Evolutionary conservation across 2,113 vertebrate genomes (phyloP).

Genomic region (Empidonax alnorum): DNA sequence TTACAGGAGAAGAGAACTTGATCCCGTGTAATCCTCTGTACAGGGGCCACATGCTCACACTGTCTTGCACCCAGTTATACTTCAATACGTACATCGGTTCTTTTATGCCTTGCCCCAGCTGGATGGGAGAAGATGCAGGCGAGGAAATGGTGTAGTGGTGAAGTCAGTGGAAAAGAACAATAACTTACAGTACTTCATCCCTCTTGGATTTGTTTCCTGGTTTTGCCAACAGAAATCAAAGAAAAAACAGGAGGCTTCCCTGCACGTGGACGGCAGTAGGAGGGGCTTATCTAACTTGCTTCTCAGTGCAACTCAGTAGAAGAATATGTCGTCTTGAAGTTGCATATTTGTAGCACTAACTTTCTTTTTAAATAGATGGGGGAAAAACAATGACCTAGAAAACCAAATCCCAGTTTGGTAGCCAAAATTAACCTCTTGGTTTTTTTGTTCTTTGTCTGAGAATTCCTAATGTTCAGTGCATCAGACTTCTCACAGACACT

Average conservation of each 20-base stretch:
- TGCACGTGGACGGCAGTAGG: slow-evolving; percentile 70
- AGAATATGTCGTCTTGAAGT: slow-evolving; percentile 74
- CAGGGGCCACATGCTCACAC: slow-evolving; percentile 74
- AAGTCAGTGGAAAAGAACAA: slow-evolving; percentile 69
- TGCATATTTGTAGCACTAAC: slow-evolving; percentile 85
- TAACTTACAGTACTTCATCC: slow-evolving; percentile 59
- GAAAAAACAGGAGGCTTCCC: slow-evolving; percentile 63
- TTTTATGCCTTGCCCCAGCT: slow-evolving; percentile 80
- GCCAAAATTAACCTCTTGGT: slow-evolving; percentile 82
- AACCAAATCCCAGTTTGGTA: slow-evolving; percentile 86
- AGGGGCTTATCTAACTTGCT: slow-evolving; percentile 79
- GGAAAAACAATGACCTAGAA: slow-evolving; percentile 81
- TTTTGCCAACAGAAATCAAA: slow-evolving; percentile 73
- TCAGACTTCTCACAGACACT: slow-evolving; percentile 75
- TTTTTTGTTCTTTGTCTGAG: slow-evolving; percentile 80
- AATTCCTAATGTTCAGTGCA: slow-evolving; percentile 72
- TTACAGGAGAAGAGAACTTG: slow-evolving; percentile 74
- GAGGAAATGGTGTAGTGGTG: slow-evolving; percentile 46
- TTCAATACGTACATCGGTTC: slow-evolving; percentile 71
- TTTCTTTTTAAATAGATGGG: slow-evolving; percentile 78
- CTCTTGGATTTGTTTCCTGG: slow-evolving; percentile 66
- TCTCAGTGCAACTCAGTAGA: slow-evolving; percentile 76
- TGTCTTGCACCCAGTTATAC: slow-evolving; percentile 74
- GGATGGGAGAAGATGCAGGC: slow-evolving; percentile 74
- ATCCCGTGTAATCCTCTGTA: slow-evolving; percentile 75